These are phyloP conservation scores for Drosophila anomalipes DNA, from an alignment of 2,888 invertebrate genomes.

Conservation along the genomic window DNA sequence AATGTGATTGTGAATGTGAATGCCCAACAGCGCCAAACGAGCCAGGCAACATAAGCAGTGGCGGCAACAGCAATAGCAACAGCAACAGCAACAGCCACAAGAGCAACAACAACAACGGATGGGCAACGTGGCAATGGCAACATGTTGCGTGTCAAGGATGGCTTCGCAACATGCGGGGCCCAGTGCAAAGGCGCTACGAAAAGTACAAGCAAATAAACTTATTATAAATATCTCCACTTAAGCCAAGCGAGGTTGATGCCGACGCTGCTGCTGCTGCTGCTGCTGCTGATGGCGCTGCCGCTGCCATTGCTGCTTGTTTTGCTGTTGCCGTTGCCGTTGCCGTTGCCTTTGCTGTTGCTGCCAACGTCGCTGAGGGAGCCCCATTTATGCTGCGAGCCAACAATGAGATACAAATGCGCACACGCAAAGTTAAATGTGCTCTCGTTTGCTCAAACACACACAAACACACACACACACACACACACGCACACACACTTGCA, in stretches of 20 bases:
- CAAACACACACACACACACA: conserved; percentile 14
- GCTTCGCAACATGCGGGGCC: conserved; percentile 53
- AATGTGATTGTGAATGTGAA: conserved; percentile 79
- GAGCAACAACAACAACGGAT: conserved; percentile 41
- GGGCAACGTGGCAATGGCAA: conserved; percentile 72
- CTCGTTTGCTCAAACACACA: conserved; percentile 56
- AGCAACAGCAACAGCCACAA: conserved; percentile 13
- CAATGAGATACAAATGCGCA: conserved; percentile 76
- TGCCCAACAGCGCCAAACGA: conserved; percentile 74
- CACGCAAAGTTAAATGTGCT: conserved; percentile 75
- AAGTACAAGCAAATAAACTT: conserved; percentile 79
- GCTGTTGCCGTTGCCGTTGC: conserved; percentile 12
- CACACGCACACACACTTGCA: conserved; percentile 2
- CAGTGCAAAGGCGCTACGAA: conserved; percentile 49
- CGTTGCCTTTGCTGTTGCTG: conserved; percentile 18
- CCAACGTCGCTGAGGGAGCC: conserved; percentile 69
- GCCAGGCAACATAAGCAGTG: conserved; percentile 67
- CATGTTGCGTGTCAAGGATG: conserved; percentile 72
- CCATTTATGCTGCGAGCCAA: conserved; percentile 64
- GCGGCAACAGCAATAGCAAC: conserved; percentile 33
- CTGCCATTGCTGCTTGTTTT: conserved; percentile 14
- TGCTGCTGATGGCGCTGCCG: conserved; percentile 9
- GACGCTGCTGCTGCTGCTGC: conserved; percentile 20
- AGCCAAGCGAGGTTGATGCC: conserved; percentile 55
- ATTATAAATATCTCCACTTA: conserved; percentile 82